phyloP scores from a whole-genome alignment of 2,797 vertebrate species.

The Antrozous pallidus region DNA sequence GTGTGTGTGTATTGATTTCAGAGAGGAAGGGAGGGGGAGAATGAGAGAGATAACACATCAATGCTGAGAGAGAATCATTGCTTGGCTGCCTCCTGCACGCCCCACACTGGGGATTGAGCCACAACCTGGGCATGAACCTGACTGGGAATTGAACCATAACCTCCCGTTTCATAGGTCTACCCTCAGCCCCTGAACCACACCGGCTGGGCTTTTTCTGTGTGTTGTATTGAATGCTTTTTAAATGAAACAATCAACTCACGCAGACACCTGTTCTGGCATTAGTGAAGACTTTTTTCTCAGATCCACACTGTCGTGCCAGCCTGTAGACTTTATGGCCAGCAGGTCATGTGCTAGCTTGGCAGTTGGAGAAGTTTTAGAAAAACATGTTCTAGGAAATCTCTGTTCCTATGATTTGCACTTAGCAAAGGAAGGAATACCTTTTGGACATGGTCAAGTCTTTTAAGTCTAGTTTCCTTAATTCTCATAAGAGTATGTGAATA shows the following conservation, averaged over 20 bases:
- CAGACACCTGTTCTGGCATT: not conserved
- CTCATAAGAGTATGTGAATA: not conserved
- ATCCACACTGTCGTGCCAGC: not conserved
- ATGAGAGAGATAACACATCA: too few species aligned
- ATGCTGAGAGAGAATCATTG: too few species aligned
- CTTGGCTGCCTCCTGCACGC: too few species aligned
- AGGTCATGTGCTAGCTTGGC: not conserved
- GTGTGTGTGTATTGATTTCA: too few species aligned
- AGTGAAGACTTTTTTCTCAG: not conserved
- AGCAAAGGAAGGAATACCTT: not conserved
- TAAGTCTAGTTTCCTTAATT: not conserved
- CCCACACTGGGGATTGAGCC: too few species aligned
- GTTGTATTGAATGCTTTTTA: constrained; percentile 8
- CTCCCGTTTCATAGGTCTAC: too few species aligned
- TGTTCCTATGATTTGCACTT: not conserved
- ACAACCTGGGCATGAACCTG: too few species aligned
- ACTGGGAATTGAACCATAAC: too few species aligned
- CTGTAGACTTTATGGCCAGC: not conserved
- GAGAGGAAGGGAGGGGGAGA: too few species aligned
- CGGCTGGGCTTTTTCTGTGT: not conserved
- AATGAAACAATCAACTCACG: not conserved
- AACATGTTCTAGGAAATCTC: not conserved
- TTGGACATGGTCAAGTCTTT: not conserved
- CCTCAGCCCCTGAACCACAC: too few species aligned
- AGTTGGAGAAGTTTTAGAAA: not conserved